Evolutionary conservation across 2,113 vertebrate genomes (phyloP).

Genomic region (Mastomys coucha): DNA sequence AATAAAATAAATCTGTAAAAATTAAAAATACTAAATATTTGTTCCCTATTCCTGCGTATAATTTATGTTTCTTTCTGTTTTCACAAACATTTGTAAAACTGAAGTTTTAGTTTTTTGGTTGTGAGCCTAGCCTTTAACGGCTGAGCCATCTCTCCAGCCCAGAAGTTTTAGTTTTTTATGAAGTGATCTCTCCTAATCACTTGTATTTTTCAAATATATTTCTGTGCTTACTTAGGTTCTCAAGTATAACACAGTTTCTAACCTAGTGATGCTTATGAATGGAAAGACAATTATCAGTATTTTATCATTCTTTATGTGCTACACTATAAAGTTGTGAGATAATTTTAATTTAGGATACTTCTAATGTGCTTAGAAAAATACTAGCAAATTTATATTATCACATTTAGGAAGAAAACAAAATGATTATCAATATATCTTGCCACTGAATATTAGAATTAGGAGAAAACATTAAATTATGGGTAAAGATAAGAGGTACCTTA

Average conservation of each 20-base stretch:
- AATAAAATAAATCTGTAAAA: not conserved
- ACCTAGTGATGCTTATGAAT: conserved; percentile 4
- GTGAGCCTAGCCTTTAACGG: no score
- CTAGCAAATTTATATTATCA: not conserved
- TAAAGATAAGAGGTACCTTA: not conserved
- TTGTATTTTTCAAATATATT: not conserved
- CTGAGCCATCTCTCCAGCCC: no score
- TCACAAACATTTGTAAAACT: not conserved
- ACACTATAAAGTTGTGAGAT: not conserved
- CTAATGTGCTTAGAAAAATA: not conserved
- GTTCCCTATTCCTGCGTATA: not conserved
- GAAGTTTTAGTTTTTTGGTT: not conserved
- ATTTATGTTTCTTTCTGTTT: not conserved
- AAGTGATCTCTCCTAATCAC: not conserved
- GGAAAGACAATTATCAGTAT: not conserved
- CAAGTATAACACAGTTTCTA: not conserved
- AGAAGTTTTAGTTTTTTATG: not conserved
- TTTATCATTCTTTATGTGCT: not conserved
- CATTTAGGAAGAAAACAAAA: not conserved
- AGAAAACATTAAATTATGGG: not conserved
- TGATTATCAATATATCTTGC: conserved; percentile 1
- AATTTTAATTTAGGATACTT: not conserved
- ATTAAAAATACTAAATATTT: not conserved
- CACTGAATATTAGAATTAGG: not conserved
- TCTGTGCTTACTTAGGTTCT: not conserved